phyloP scores from a whole-genome alignment of 2,113 vertebrate genomes.

The Riparia riparia region DNA sequence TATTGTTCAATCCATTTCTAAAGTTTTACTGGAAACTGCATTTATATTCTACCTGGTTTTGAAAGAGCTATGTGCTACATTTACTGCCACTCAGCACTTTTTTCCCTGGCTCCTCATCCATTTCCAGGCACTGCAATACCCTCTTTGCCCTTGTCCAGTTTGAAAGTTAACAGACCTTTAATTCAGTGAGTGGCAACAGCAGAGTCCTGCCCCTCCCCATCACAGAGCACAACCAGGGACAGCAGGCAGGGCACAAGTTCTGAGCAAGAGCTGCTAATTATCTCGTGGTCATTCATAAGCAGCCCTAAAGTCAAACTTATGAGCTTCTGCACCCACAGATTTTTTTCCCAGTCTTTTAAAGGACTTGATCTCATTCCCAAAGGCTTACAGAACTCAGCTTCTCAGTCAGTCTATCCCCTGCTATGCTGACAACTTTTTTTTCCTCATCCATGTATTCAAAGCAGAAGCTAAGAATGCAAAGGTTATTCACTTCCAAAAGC shows the following conservation, averaged over 20 bases:
- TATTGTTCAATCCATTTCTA: neutral
- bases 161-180: neutral
- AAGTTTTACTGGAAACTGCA: neutral
- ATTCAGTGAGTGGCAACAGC: neutral
- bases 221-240: neutral
- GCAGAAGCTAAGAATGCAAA: slow-evolving; percentile 10
- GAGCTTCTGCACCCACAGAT: neutral
- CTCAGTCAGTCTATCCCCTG: neutral
- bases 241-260: neutral
- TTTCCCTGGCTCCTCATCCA: neutral
- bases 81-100: neutral
- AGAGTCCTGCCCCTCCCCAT: neutral
- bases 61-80: neutral
- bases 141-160: neutral
- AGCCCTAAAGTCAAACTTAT: neutral
- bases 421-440: neutral
- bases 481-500: slow-evolving; percentile 36
- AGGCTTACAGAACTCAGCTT: neutral
- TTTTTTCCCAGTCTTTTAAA: neutral
- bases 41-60: neutral
- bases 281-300: neutral
- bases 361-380: neutral
- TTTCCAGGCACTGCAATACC: neutral
- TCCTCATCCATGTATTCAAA: neutral
- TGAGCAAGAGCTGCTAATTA: neutral